Base-by-base conservation (phyloP, 2,113 vertebrate species). In the Anhinga rufa region DNA sequence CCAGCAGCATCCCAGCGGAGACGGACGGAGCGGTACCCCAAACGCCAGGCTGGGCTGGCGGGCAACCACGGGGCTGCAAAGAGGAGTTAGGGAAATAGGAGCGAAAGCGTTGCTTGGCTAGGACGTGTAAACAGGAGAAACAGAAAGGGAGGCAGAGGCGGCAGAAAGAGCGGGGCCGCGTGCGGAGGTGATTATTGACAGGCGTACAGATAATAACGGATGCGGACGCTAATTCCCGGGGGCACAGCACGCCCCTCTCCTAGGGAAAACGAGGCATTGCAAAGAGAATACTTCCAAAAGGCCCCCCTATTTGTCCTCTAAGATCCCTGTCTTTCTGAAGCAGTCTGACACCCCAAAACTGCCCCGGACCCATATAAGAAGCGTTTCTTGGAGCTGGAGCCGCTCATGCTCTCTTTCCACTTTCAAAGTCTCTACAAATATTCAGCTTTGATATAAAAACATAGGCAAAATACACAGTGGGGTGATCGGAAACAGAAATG, bases 401-500 rank as follows among this genome's bases (percentile, higher is more conserved):
- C 2, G 0, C 26, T 76, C 26, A 6, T 4, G 11, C 10, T 31
- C 10, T 31, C 20, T 31, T 65, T 54, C 42, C 11, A 2, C 24
- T 46, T 51, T 36, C 42, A 24, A 58, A 64, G 36, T 31, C 34
- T 51, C 54, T 24, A 58, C 16, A 52, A 18, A 75, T 26, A n/a
- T 7, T 29, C 42, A 62, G 54, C 14, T 51, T 42, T 29, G 42
- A n/a, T n/a, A 38, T 19, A 71, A 82, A 88, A 77, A 40, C 4
- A 49, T 0, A 68, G 28, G 10, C 12, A 70, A 82, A 77, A 26
- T 12, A 48, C 3, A 0, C 0, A 3, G n/a, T 14, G 34, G 26
- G 58, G 46, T 18, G 46, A 77, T 2, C 54, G n/a, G 58, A 76
- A 58, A 36, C 32, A 52, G 62, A 86, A 86, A 49, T 6, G 26